A percentile compares a stretch with the other conserved stretches of the same genome.
phyloP scores from a whole-genome alignment of 92 coral and sea anemone genomes.

The Palythoa grandiflora region DNA sequence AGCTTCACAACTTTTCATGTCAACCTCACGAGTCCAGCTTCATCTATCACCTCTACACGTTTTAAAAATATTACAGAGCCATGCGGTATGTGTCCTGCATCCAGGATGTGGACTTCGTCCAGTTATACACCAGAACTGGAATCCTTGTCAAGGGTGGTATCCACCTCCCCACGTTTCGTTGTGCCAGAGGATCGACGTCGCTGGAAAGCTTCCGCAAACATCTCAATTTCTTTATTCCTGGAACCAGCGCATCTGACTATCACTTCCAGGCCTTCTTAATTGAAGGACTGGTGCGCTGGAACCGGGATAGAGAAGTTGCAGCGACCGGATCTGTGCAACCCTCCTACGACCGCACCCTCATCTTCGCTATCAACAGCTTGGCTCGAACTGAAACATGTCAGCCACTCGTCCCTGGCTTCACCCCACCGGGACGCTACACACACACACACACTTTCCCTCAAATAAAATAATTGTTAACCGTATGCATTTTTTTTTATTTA shows the following conservation, averaged over 20 bases:
- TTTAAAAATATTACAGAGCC: neutral
- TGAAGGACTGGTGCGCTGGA: conserved; percentile 30
- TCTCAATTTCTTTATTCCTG: conserved; percentile 45
- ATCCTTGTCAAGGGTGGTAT: conserved; percentile 35
- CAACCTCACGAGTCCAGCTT: too few species aligned
- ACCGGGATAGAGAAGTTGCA: neutral
- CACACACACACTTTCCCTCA: too few species aligned
- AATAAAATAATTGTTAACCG: too few species aligned
- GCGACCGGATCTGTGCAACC: neutral
- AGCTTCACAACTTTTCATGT: neutral
- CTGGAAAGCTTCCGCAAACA: conserved; percentile 39
- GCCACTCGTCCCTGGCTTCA: too few species aligned
- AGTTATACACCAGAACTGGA: neutral
- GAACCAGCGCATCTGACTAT: conserved; percentile 30
- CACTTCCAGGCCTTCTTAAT: conserved; percentile 46
- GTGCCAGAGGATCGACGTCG: conserved; percentile 37
- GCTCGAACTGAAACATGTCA: neutral
- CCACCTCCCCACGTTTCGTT: conserved; percentile 23
- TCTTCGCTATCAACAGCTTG: neutral
- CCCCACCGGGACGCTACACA: neutral
- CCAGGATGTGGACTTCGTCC: conserved; percentile 7
- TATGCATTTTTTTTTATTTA: too few species aligned
- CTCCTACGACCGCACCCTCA: neutral
- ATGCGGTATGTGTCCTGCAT: conserved; percentile 34
- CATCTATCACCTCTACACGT: too few species aligned